Evolutionary conservation across 2,113 vertebrate genomes (phyloP).

Genomic region (Echinops telfairi): DNA sequence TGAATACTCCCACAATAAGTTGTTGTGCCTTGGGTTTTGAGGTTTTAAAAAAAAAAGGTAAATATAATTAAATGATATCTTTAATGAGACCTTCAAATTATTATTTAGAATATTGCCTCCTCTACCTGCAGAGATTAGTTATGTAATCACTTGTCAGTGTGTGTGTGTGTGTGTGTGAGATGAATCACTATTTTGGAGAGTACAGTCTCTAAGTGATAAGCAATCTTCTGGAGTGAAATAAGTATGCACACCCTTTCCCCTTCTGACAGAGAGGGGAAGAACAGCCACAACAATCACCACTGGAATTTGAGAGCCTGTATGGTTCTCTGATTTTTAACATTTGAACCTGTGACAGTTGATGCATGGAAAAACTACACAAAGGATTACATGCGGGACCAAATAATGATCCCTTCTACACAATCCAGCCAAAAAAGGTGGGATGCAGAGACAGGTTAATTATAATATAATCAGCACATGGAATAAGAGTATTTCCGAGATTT

Average conservation of each 20-base stretch:
- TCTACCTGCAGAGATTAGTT: background rate
- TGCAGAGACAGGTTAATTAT: background rate
- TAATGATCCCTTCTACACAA: background rate
- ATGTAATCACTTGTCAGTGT: background rate
- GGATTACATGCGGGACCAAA: background rate
- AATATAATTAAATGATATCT: slow-evolving; percentile 6
- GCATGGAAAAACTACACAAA: background rate
- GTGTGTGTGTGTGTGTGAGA: background rate
- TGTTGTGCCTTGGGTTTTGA: background rate
- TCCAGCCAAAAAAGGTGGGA: background rate
- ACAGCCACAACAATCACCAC: background rate
- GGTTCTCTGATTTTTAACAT: background rate
- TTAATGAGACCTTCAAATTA: background rate
- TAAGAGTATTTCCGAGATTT: slow-evolving; percentile 48
- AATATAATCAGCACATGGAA: background rate
- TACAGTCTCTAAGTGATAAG: background rate
- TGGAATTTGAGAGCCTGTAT: background rate
- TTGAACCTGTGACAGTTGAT: background rate
- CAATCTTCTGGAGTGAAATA: background rate
- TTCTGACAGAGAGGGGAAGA: background rate
- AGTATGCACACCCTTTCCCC: background rate
- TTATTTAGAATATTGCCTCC: slow-evolving; percentile 12
- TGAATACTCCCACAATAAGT: background rate
- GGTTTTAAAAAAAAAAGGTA: background rate
- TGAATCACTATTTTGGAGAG: background rate